phyloP scores from a whole-genome alignment of 2,888 invertebrate species.

The Anarsia innoxiella region DNA sequence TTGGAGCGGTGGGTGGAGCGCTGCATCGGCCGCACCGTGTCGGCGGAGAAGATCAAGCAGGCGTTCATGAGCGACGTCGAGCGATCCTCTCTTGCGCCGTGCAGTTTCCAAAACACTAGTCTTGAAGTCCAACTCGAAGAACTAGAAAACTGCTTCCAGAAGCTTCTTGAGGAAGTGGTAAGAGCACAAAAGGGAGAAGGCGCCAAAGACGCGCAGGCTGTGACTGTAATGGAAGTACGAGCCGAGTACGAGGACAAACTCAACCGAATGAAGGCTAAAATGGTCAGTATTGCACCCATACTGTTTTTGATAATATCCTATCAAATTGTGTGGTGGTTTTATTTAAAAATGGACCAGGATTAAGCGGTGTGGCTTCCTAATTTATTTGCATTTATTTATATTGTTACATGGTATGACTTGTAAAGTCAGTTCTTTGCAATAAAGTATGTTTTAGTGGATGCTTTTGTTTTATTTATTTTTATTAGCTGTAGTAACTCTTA shows the following conservation, averaged over 20 bases:
- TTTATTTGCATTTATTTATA: constrained; percentile 17
- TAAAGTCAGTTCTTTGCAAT: constrained; percentile 37
- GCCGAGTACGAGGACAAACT: constrained; percentile 83
- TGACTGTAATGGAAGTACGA: constrained; percentile 71
- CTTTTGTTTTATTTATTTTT: constrained; percentile 59
- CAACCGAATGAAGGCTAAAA: constrained; percentile 86
- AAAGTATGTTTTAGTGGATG: constrained; percentile 52
- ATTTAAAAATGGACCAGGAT: constrained; percentile 53
- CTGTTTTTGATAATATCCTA: constrained; percentile 63
- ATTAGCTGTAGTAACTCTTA: constrained; percentile 16
- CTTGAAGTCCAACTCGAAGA: constrained; percentile 57
- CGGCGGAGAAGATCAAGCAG: constrained; percentile 57
- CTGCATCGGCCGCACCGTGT: constrained; percentile 42
- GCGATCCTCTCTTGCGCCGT: constrained; percentile 33
- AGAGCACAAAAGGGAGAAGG: constrained; percentile 43
- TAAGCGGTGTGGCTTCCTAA: constrained; percentile 38
- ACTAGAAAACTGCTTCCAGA: constrained; percentile 58
- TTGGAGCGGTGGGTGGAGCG: constrained; percentile 61
- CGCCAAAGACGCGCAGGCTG: constrained; percentile 36
- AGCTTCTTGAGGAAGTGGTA: constrained; percentile 47
- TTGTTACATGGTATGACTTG: constrained; percentile 34
- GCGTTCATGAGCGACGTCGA: constrained; percentile 48
- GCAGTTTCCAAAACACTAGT: constrained; percentile 48
- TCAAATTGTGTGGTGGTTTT: constrained; percentile 70
- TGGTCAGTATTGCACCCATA: constrained; percentile 79